Evolutionary conservation across 2,113 vertebrate species (phyloP).

Genomic region (Neolamprologus falcicula): DNA sequence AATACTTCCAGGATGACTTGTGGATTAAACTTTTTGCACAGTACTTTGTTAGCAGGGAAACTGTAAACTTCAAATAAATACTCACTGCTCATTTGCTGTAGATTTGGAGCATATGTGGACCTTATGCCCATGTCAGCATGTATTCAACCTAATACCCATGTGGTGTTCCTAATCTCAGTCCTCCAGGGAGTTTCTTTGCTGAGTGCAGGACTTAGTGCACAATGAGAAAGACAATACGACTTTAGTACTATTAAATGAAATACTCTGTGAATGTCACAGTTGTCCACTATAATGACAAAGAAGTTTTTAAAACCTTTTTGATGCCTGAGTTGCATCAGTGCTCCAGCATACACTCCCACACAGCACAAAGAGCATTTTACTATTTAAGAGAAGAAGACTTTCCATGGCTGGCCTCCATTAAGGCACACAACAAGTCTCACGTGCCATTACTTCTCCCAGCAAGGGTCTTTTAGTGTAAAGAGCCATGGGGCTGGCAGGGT

Average conservation of each 20-base stretch:
- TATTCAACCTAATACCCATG: background rate
- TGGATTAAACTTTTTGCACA: background rate
- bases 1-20: background rate
- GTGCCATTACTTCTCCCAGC: conserved; percentile 47
- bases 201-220: background rate
- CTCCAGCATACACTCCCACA: conserved; percentile 20
- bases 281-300: background rate
- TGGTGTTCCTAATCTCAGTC: background rate
- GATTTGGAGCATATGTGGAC: background rate
- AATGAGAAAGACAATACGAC: background rate
- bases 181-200: background rate
- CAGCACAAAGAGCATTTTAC: conserved; percentile 6
- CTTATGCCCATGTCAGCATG: background rate
- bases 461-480: conserved; percentile 3
- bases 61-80: background rate
- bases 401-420: conserved; percentile 62
- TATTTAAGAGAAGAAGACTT: conserved; percentile 42
- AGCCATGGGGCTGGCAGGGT: conserved; percentile 12
- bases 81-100: background rate
- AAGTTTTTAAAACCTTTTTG: background rate
- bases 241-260: background rate
- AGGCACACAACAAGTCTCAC: conserved; percentile 47
- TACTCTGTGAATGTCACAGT: background rate
- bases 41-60: background rate
- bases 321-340: conserved; percentile 6